Evolutionary conservation across 2,888 invertebrate genomes (phyloP).

Genomic region (Mycalesis mineus): DNA sequence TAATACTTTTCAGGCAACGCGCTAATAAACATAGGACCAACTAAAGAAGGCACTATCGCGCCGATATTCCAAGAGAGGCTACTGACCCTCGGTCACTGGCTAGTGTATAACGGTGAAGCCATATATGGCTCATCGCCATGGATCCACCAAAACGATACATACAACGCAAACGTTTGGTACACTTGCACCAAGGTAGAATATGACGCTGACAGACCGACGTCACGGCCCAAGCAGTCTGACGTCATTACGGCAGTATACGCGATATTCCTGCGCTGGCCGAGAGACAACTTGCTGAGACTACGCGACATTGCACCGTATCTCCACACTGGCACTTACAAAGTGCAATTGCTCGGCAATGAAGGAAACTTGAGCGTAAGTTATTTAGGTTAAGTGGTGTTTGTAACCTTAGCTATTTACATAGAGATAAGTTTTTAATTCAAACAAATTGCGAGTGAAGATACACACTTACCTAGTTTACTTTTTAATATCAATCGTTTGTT

Average conservation of each 20-base stretch:
- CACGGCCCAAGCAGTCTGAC: slow-evolving; percentile 36
- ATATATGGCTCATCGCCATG: slow-evolving; percentile 89
- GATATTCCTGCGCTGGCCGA: slow-evolving; percentile 84
- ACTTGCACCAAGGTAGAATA: slow-evolving; percentile 58
- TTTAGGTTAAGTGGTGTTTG: slow-evolving; percentile 20
- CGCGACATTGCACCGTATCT: slow-evolving; percentile 43
- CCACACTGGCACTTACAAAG: slow-evolving; percentile 41
- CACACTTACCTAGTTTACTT: too few species aligned
- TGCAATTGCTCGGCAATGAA: slow-evolving; percentile 50
- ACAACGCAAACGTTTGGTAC: slow-evolving; percentile 86
- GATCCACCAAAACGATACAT: slow-evolving; percentile 88
- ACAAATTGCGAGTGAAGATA: background rate
- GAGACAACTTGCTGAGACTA: slow-evolving; percentile 62
- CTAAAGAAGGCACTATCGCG: slow-evolving; percentile 90
- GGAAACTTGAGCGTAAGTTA: slow-evolving; percentile 47
- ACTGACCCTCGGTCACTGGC: slow-evolving; percentile 87
- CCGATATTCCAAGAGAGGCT: slow-evolving; percentile 93
- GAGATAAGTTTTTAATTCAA: background rate
- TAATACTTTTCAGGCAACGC: slow-evolving; percentile 81
- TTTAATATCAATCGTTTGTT: too few species aligned
- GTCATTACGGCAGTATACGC: slow-evolving; percentile 79
- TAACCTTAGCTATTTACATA: background rate
- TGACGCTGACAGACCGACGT: slow-evolving; percentile 42
- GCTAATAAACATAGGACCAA: slow-evolving; percentile 92
- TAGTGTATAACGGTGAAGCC: slow-evolving; percentile 90